Evolutionary conservation across 2,797 vertebrate species (phyloP).

Genomic region (Lutjanus argentimaculatus): DNA sequence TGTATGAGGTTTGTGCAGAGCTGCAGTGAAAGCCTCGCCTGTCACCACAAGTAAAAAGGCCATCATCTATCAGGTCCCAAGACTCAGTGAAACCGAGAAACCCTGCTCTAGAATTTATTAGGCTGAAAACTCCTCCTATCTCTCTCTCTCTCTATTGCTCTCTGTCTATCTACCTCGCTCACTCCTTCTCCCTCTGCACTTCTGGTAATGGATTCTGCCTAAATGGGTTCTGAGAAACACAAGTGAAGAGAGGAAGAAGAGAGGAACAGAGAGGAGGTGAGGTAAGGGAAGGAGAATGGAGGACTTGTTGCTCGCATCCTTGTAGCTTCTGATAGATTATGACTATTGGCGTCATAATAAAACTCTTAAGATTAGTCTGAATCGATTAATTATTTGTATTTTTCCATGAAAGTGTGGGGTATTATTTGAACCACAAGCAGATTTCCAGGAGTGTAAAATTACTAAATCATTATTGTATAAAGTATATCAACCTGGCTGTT

Average conservation of each 20-base stretch:
- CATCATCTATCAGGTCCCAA: conserved; percentile 45
- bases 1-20: conserved; percentile 10
- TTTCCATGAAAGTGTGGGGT: not conserved
- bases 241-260: conserved; percentile 38
- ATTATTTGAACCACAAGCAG: not conserved
- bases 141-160: conserved; percentile 22
- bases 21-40: conserved; percentile 24
- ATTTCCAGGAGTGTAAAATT: not conserved
- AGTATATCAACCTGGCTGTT: too few relatives aligned
- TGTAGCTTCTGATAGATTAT: not conserved
- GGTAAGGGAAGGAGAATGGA: conserved; percentile 8
- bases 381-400: not conserved
- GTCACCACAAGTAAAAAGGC: conserved; percentile 49
- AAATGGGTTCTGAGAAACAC: conserved; percentile 78
- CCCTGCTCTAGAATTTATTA: conserved; percentile 55
- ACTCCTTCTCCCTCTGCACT: conserved; percentile 59
- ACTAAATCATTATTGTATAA: not conserved
- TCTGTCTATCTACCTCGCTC: conserved; percentile 39
- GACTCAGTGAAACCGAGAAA: conserved; percentile 43
- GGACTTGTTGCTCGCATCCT: conserved; percentile 48
- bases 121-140: conserved; percentile 14
- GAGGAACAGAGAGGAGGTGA: conserved; percentile 20
- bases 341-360: not conserved
- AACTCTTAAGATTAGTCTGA: not conserved
- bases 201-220: conserved; percentile 76